Percentiles rank a stretch among this genome's conserved stretches.
These are phyloP conservation scores for Rhinoptilus africanus DNA, from an alignment of 2,113 vertebrate species.

Conservation along the genomic window DNA sequence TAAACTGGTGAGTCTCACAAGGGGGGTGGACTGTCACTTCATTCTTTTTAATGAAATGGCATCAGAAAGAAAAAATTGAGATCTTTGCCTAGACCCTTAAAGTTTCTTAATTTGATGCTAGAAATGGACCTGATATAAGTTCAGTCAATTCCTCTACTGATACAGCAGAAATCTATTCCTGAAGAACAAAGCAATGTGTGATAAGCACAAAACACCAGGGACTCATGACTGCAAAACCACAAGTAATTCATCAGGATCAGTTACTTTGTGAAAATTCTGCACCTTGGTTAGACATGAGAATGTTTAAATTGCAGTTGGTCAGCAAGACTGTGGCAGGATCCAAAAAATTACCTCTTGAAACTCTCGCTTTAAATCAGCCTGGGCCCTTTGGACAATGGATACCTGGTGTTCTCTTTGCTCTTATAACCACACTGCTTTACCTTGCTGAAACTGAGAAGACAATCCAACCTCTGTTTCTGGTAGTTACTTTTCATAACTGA, in stretches of 20 bases:
- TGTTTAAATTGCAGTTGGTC: neutral
- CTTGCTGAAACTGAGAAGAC: neutral
- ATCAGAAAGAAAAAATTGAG: neutral
- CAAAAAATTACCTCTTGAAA: neutral
- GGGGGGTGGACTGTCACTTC: neutral
- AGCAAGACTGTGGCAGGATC: neutral
- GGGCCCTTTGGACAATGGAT: neutral
- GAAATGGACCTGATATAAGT: neutral
- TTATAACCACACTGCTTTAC: neutral
- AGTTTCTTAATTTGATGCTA: neutral
- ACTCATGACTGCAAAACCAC: neutral
- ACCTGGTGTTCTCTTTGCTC: neutral
- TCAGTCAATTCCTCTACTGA: neutral
- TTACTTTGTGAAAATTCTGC: neutral
- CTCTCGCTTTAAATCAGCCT: neutral
- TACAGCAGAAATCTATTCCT: neutral
- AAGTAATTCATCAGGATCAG: neutral
- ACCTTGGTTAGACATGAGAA: neutral
- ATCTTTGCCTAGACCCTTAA: neutral
- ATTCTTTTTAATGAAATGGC: neutral
- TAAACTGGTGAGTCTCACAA: neutral
- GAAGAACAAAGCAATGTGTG: neutral
- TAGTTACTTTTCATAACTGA: neutral
- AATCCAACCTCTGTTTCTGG: constrained; percentile 1
- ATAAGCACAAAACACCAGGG: neutral